Evolutionary conservation across 1,140 invertebrate species (phyloP).

Genomic region (Berghia stephanieae): DNA sequence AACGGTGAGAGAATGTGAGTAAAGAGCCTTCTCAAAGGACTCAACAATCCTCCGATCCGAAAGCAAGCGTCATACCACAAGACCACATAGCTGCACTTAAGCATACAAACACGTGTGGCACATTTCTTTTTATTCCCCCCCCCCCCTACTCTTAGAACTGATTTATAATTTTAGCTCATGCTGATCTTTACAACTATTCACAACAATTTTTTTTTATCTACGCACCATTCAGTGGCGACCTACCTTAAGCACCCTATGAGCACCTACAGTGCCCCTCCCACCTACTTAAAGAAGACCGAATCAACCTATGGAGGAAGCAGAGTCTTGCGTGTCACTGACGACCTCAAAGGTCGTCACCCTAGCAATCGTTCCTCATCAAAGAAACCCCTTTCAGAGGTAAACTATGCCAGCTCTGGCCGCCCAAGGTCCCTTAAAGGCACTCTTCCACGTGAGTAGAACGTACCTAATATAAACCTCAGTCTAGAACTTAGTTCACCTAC

Average conservation of each 20-base stretch:
- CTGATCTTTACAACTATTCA: neutral
- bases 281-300: slow-evolving; percentile 46
- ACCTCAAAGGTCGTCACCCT: slow-evolving; percentile 57
- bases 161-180: too few relatives aligned
- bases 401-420: slow-evolving; percentile 37
- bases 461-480: neutral
- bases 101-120: too few relatives aligned
- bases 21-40: too few relatives aligned
- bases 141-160: too few relatives aligned
- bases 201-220: slow-evolving; percentile 4
- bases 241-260: slow-evolving; percentile 39
- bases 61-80: too few relatives aligned
- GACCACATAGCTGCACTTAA: too few relatives aligned
- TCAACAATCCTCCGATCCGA: too few relatives aligned
- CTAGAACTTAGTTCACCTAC: neutral
- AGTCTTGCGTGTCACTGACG: slow-evolving; percentile 54
- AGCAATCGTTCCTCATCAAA: too few relatives aligned
- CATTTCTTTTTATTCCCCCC: too few relatives aligned
- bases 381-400: slow-evolving; percentile 48
- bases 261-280: slow-evolving; percentile 50
- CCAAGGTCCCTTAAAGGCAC: slow-evolving; percentile 51
- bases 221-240: slow-evolving; percentile 40
- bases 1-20: too few relatives aligned
- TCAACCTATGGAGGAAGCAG: slow-evolving; percentile 39
- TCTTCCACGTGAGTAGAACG: slow-evolving; percentile 49